Evolutionary conservation across 2,113 vertebrate genomes (phyloP), one percentile per base, ranked within the genome.

Genomic region (Etia nguti): DNA sequence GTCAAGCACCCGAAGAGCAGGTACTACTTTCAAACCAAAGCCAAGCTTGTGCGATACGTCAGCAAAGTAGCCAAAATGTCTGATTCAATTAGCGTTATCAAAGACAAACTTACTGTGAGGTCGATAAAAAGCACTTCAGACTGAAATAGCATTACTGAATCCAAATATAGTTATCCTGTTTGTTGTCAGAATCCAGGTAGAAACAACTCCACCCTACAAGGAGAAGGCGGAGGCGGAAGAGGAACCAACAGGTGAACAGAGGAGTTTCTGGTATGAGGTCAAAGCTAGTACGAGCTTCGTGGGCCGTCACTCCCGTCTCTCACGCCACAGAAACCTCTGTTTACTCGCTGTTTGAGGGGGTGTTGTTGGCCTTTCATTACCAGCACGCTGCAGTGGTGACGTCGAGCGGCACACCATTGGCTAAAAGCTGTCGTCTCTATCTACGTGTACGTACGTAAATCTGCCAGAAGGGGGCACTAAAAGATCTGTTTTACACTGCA

Each of bases 191-290:
- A 41, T 70, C 55, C 89, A 92, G 89, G 86, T 88, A 34, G 12
- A 86, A 36, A 29, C 34, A 15, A 10, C 94, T 75, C 90, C 93
- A 84, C 93, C 92, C 90, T 38, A 59, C 36, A 68, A 20, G 70
- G 7, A n/a, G 22, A 20, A 50, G 34, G 34, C 38, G 29, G 43
- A 36, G 46, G 57, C 55, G 87, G 90, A 83, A 68, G 73, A 52
- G 57, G 2, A 11, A n/a, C 7, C 2, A 8, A 2, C 86, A 80
- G 80, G 84, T 60, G n/a, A 22, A 65, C 59, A 38, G 24, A 52
- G 9, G 13, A 8, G 16, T 24, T 79, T 59, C 9, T 79, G 83
- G 87, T 62, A 10, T 15, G 15, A 46, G 29, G 60, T 86, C 54
- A 85, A 38, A 90, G 60, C 46, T 29, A 31, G 80, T 55, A 59